Conservation (phyloP, 2,113 vertebrate species). For the Cheilinus undulatus region DNA sequence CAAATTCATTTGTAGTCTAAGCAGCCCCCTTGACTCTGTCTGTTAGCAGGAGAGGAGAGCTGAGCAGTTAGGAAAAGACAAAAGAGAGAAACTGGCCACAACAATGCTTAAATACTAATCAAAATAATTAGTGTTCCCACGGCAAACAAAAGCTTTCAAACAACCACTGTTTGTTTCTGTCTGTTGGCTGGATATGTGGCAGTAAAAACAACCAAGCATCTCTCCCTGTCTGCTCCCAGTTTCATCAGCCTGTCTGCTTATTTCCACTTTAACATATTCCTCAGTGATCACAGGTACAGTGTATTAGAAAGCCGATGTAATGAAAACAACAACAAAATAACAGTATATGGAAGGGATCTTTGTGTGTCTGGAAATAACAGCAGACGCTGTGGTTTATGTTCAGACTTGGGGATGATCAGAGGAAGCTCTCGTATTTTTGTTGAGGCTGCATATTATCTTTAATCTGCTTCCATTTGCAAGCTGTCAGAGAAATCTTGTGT, state of each 20-base stretch:
- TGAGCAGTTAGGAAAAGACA: constrained; percentile 40
- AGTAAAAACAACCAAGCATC: constrained; percentile 46
- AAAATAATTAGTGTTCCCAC: constrained; percentile 66
- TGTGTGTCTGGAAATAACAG: constrained; percentile 6
- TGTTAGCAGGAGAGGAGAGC: constrained; percentile 42
- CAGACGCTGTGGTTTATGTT: not conserved
- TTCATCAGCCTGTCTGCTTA: constrained; percentile 32
- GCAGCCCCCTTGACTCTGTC: constrained; percentile 14
- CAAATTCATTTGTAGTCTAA: constrained; percentile 43
- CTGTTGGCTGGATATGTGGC: constrained; percentile 51
- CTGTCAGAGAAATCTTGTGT: constrained; percentile 42
- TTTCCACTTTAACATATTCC: constrained; percentile 30
- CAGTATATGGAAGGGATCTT: not conserved
- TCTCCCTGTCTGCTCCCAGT: constrained; percentile 28
- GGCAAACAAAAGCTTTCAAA: constrained; percentile 59
- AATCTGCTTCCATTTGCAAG: constrained; percentile 43
- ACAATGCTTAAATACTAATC: constrained; percentile 61
- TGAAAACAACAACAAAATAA: constrained; percentile 4
- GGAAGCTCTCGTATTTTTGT: constrained; percentile 6
- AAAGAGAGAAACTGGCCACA: constrained; percentile 46
- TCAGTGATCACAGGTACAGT: constrained; percentile 27
- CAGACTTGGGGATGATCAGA: constrained; percentile 3
- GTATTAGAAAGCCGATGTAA: not conserved
- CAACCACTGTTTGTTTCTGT: constrained; percentile 52
- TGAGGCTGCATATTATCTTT: constrained; percentile 8